Conservation (phyloP, 2,797 vertebrate genomes). For the Bovichtus diacanthus region DNA sequence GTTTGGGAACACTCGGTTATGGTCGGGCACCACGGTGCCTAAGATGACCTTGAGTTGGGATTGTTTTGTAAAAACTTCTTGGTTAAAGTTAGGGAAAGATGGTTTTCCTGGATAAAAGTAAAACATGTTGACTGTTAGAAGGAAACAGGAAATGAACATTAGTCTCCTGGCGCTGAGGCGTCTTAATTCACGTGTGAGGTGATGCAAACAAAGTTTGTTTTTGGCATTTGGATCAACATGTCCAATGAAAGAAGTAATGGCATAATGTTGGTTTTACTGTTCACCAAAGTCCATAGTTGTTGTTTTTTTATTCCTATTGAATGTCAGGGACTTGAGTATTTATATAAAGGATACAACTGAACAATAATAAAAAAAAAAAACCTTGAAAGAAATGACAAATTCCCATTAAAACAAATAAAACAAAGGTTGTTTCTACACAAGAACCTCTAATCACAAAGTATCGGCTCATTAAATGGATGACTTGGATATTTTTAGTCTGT, state of each 20-base stretch:
- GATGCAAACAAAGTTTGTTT: neutral
- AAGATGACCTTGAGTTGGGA: neutral
- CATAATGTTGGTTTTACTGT: neutral
- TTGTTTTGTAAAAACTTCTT: neutral
- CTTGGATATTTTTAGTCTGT: constrained; percentile 51
- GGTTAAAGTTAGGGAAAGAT: neutral
- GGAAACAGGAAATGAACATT: neutral
- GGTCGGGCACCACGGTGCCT: too few species aligned
- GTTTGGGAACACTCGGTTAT: neutral
- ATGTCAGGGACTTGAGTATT: neutral
- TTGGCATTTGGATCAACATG: neutral
- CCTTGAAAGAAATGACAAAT: neutral
- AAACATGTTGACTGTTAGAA: too few species aligned
- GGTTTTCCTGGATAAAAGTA: neutral
- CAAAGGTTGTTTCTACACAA: constrained; percentile 3
- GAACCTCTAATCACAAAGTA: constrained; percentile 21
- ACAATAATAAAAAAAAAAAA: neutral
- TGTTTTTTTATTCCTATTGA: neutral
- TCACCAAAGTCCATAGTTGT: neutral
- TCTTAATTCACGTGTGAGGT: neutral
- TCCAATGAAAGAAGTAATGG: neutral
- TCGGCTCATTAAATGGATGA: constrained; percentile 47
- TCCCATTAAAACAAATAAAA: neutral
- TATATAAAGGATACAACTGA: neutral
- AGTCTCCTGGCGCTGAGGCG: neutral